Percentiles rank a stretch among this genome's conserved stretches.
phyloP scores from a whole-genome alignment of 2,888 invertebrate genomes.

The Melieria omissa region DNA sequence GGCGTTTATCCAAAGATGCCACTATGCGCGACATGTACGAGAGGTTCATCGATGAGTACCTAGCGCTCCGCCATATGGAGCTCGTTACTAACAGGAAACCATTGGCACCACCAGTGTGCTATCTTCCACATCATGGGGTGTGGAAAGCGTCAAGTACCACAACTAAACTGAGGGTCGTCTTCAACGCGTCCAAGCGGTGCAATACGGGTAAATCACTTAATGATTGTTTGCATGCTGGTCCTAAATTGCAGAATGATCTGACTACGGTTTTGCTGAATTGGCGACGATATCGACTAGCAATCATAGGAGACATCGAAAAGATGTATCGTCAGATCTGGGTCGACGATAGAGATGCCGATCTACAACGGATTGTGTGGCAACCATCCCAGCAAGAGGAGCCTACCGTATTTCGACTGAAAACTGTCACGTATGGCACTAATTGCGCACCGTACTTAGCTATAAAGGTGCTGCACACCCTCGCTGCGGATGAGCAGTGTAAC shows the following conservation, averaged over 20 bases:
- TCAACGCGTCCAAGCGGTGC: background rate
- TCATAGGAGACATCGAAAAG: too few relatives aligned
- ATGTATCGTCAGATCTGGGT: slow-evolving; percentile 1
- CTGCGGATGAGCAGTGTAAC: too few relatives aligned
- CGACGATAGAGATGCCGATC: too few relatives aligned
- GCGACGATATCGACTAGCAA: background rate
- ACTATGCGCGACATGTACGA: background rate
- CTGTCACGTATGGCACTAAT: too few relatives aligned
- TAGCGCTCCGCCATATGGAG: slow-evolving; percentile 5
- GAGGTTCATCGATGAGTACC: slow-evolving; percentile 1
- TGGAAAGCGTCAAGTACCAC: slow-evolving; percentile 7
- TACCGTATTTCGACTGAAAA: too few relatives aligned
- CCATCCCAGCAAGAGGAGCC: too few relatives aligned
- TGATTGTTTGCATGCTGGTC: background rate
- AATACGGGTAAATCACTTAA: background rate
- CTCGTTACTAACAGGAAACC: background rate
- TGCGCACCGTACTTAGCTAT: too few relatives aligned
- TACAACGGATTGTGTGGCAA: too few relatives aligned
- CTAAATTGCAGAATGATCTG: background rate
- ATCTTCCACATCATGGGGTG: slow-evolving; percentile 9
- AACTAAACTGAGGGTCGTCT: slow-evolving; percentile 1
- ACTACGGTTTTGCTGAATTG: background rate
- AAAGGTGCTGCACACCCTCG: too few relatives aligned
- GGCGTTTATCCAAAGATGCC: background rate
- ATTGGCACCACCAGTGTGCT: background rate